Evolutionary conservation across 2,888 invertebrate species (phyloP).

Genomic region (Rhagonycha fulva): DNA sequence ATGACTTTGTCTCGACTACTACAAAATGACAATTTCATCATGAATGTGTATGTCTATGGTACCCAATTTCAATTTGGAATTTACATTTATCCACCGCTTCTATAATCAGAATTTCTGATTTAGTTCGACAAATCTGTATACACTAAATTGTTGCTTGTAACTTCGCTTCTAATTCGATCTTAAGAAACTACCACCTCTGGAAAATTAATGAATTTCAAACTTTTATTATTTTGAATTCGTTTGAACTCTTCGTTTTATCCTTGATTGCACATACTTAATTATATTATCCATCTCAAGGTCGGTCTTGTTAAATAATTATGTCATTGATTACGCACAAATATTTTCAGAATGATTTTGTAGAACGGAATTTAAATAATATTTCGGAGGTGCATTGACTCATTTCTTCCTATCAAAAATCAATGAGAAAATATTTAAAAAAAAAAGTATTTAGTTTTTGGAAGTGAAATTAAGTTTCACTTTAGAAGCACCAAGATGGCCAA

Average conservation of each 20-base stretch:
- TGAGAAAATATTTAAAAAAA: too few species aligned
- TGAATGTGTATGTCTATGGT: constrained; percentile 6
- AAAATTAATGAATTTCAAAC: neutral
- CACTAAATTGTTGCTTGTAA: neutral
- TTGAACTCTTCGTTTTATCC: neutral
- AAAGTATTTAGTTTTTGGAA: too few species aligned
- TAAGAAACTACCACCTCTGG: neutral
- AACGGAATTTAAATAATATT: too few species aligned
- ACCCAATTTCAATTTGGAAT: neutral
- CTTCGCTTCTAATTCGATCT: neutral
- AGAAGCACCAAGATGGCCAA: too few species aligned
- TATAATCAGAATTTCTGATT: neutral
- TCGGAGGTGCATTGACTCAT: too few species aligned
- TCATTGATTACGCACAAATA: neutral
- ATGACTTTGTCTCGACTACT: constrained; percentile 37
- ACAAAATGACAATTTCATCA: constrained; percentile 23
- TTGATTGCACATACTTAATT: neutral
- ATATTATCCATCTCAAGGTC: neutral
- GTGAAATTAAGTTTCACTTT: too few species aligned
- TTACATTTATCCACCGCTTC: neutral
- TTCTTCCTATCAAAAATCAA: too few species aligned
- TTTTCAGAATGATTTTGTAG: too few species aligned
- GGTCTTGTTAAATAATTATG: neutral
- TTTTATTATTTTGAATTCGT: neutral
- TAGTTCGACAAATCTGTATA: neutral